A percentile compares a stretch with the other conserved stretches of the same genome.
Conservation (phyloP, 2,797 vertebrate genomes). For the Sciaenops ocellatus region DNA sequence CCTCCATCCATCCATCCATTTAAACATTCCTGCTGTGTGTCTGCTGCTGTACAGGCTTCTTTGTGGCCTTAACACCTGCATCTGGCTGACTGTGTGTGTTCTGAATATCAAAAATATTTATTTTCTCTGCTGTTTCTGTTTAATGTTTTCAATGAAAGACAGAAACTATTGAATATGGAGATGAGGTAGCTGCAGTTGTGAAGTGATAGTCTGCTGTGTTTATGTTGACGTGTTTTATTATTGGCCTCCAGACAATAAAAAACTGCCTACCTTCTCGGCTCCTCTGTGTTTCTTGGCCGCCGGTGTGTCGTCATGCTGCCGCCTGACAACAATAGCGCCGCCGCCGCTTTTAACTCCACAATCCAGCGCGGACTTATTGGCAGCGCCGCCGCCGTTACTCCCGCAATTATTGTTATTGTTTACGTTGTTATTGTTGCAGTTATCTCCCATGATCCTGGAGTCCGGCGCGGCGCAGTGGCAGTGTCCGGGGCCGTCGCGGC, state of each 20-base stretch:
- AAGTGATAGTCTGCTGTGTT: neutral
- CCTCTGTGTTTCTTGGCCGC: conserved; percentile 77
- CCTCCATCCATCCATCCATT: conserved; percentile 32
- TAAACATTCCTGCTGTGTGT: conserved; percentile 40
- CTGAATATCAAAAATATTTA: conserved; percentile 38
- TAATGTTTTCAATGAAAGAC: neutral
- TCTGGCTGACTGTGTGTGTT: conserved; percentile 39
- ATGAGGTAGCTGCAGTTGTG: conserved; percentile 2
- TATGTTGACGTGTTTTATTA: neutral
- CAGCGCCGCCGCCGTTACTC: conserved; percentile 79
- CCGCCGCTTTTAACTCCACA: conserved; percentile 87
- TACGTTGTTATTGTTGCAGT: conserved; percentile 82
- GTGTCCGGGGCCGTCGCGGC: conserved; percentile 87
- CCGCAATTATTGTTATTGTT: conserved; percentile 71
- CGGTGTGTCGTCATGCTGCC: conserved; percentile 79
- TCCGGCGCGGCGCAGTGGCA: conserved; percentile 74
- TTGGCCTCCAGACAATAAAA: conserved; percentile 60
- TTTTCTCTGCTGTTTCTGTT: neutral
- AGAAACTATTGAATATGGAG: no score
- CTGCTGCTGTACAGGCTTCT: conserved; percentile 50
- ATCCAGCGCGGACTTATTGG: conserved; percentile 83
- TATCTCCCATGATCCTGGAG: conserved; percentile 63
- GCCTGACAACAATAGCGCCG: conserved; percentile 71
- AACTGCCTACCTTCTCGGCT: conserved; percentile 73
- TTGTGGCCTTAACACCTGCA: conserved; percentile 71